A percentile compares a stretch with the other conserved stretches of the same genome.
These are phyloP conservation scores for Crotalus horridus DNA, from an alignment of 2,113 vertebrate species.

Conservation along the genomic window DNA sequence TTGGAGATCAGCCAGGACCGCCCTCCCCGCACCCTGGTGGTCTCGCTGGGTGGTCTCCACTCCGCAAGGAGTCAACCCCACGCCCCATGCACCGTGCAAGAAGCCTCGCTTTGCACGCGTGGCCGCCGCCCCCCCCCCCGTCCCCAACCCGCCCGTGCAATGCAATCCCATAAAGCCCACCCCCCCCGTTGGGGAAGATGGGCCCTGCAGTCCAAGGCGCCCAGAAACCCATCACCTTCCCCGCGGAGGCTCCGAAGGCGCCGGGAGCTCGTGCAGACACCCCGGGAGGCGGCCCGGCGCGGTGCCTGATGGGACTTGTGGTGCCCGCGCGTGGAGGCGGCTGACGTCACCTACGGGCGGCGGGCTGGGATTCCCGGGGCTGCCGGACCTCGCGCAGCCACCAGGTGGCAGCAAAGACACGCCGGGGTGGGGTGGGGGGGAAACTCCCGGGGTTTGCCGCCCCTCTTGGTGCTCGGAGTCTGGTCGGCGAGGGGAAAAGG, in stretches of 20 bases:
- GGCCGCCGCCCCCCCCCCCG: background rate
- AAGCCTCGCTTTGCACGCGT: background rate
- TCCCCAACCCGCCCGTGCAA: background rate
- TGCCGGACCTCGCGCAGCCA: background rate
- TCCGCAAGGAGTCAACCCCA: background rate
- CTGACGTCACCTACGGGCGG: background rate
- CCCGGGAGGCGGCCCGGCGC: background rate
- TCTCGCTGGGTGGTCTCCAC: background rate
- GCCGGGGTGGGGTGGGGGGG: fast-evolving
- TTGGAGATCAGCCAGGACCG: background rate
- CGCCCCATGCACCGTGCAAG: background rate
- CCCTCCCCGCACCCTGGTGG: background rate
- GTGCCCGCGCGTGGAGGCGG: background rate
- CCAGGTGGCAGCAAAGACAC: background rate
- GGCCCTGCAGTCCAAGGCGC: background rate
- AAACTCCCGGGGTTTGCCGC: background rate
- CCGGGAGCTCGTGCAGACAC: background rate
- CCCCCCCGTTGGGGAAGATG: background rate
- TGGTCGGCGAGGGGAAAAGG: no score
- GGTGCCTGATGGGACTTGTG: conserved; percentile 1
- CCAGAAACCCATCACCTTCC: background rate
- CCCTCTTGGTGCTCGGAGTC: background rate
- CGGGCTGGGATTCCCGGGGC: background rate
- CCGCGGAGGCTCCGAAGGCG: no score
- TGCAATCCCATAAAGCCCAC: no score